Evolutionary conservation across 1,140 invertebrate species (phyloP).

Genomic region (Manduca sexta): DNA sequence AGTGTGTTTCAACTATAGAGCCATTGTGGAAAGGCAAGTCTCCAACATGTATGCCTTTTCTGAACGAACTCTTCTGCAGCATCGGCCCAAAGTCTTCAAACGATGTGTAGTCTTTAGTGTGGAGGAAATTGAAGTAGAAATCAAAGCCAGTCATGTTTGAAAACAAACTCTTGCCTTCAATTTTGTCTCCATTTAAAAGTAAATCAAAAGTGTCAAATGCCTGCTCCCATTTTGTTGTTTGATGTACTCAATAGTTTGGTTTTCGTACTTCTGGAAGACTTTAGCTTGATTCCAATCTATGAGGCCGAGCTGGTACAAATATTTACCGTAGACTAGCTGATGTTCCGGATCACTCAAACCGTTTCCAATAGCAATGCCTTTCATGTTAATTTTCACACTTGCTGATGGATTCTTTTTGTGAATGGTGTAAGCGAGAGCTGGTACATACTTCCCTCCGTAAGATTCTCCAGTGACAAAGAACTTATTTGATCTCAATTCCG

Average conservation of each 20-base stretch:
- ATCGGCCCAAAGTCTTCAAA: constrained; percentile 71
- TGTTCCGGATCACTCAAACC: constrained; percentile 87
- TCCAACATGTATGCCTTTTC: constrained; percentile 88
- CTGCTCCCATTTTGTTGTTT: constrained; percentile 76
- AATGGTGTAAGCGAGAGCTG: constrained; percentile 84
- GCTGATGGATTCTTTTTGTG: constrained; percentile 75
- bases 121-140: constrained; percentile 87
- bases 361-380: constrained; percentile 89
- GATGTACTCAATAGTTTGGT: constrained; percentile 75
- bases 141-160: constrained; percentile 85
- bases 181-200: constrained; percentile 82
- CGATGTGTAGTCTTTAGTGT: constrained; percentile 68
- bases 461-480: constrained; percentile 91
- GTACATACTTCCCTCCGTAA: constrained; percentile 90
- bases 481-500: constrained; percentile 76
- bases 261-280: constrained; percentile 77
- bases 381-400: constrained; percentile 77
- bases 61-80: constrained; percentile 75
- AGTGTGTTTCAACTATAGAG: constrained; percentile 77
- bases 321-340: constrained; percentile 86
- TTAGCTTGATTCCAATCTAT: constrained; percentile 79
- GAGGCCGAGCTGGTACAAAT: constrained; percentile 87
- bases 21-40: constrained; percentile 80
- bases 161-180: constrained; percentile 78
- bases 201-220: constrained; percentile 82